A percentile compares a stretch with the other conserved stretches of the same genome.
Conservation (phyloP, 1,140 invertebrate genomes). For the Triops longicaudatus region DNA sequence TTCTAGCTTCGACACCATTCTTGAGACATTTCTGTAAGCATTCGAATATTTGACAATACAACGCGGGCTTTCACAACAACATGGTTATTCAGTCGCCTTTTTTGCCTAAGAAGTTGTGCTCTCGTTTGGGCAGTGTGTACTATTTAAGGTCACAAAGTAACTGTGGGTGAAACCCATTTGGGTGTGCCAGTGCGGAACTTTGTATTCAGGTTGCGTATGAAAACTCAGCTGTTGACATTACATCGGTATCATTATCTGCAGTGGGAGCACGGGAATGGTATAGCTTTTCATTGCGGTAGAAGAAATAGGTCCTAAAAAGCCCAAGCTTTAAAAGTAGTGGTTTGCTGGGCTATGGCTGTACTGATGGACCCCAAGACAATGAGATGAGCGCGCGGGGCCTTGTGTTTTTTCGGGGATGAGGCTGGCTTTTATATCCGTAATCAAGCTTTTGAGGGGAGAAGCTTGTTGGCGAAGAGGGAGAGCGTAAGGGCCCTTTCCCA, state of each 20-base stretch:
- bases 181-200: not conserved
- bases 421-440: constrained; percentile 1
- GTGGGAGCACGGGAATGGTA: not conserved
- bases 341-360: not conserved
- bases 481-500: not conserved
- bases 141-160: too few relatives aligned
- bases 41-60: too few relatives aligned
- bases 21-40: too few relatives aligned
- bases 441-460: not conserved
- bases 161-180: not conserved
- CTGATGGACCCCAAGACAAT: constrained; percentile 6
- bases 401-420: not conserved
- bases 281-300: constrained; percentile 11
- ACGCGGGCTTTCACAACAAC: too few relatives aligned
- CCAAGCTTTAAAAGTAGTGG: not conserved
- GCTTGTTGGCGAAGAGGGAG: not conserved
- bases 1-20: too few relatives aligned
- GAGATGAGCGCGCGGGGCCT: constrained; percentile 3
- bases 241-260: not conserved
- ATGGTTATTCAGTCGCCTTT: too few relatives aligned
- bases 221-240: not conserved
- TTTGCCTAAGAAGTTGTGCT: too few relatives aligned
- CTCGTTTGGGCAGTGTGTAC: too few relatives aligned
- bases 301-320: not conserved
- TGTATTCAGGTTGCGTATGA: not conserved